phyloP scores from a whole-genome alignment of 1,140 invertebrate species.

The Caenorhabditis briggsae region DNA sequence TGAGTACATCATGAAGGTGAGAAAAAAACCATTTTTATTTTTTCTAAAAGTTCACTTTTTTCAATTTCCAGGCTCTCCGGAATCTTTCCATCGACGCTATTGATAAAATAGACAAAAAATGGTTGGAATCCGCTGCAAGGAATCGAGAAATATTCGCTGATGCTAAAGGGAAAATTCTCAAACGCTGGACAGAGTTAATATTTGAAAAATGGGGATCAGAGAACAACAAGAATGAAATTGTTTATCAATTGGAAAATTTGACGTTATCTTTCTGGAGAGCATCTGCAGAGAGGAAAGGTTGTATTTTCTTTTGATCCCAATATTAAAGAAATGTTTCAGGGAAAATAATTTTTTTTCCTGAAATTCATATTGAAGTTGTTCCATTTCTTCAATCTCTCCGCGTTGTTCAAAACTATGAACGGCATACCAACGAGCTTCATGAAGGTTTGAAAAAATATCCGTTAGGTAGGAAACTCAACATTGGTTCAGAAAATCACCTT shows the following conservation, averaged over 20 bases:
- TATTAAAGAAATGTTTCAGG: slow-evolving; percentile 38
- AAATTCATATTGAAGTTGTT: slow-evolving; percentile 57
- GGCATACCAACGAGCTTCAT: background rate
- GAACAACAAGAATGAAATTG: background rate
- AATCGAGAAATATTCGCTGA: slow-evolving; percentile 6
- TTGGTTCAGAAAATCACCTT: too few species aligned
- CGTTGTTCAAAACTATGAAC: slow-evolving; percentile 1
- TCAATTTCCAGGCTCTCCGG: background rate
- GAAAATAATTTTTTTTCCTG: slow-evolving; percentile 62
- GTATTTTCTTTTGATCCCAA: background rate
- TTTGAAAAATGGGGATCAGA: slow-evolving; percentile 37
- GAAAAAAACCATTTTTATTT: background rate
- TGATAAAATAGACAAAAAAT: background rate
- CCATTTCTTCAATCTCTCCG: slow-evolving; percentile 50
- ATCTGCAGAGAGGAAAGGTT: slow-evolving; percentile 39
- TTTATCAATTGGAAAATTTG: slow-evolving; percentile 11
- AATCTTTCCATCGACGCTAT: slow-evolving; percentile 21
- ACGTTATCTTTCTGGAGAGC: slow-evolving; percentile 54
- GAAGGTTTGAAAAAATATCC: slow-evolving; percentile 23
- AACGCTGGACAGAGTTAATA: background rate
- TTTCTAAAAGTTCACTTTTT: background rate
- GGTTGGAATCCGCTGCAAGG: background rate
- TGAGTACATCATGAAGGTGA: slow-evolving; percentile 22
- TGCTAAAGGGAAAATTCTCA: background rate
- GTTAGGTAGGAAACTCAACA: background rate